These are phyloP conservation scores for Canis aureus DNA, from an alignment of 2,113 vertebrate genomes.

Conservation along the genomic window DNA sequence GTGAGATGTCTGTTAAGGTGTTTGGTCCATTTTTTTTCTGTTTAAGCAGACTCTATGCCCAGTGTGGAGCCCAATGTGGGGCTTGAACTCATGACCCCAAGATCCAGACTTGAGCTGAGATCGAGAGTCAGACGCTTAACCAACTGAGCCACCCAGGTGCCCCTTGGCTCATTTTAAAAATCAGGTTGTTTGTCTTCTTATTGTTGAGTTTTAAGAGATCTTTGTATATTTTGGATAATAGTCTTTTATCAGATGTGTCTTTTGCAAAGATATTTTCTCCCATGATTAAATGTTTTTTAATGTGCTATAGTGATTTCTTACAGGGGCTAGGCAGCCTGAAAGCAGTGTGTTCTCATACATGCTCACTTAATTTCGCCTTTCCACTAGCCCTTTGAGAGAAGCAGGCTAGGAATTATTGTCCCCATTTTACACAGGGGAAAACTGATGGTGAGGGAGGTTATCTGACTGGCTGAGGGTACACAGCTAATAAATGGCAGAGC, in stretches of 20 bases:
- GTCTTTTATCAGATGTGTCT: neutral
- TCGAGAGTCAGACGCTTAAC: neutral
- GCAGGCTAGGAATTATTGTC: neutral
- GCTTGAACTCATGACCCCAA: neutral
- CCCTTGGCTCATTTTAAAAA: neutral
- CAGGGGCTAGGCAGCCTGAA: neutral
- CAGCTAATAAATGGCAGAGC: neutral
- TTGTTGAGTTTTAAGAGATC: neutral
- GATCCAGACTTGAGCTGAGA: neutral
- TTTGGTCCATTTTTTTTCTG: neutral
- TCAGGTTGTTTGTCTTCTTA: neutral
- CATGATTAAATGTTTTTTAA: neutral
- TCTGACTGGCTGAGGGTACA: neutral
- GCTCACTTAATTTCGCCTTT: neutral
- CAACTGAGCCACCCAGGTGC: neutral
- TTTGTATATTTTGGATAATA: neutral
- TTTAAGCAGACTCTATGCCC: neutral
- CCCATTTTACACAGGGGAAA: slow-evolving; percentile 8
- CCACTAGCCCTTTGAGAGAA: neutral
- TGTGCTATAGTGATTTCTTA: neutral
- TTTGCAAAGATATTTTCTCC: neutral
- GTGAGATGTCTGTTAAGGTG: neutral
- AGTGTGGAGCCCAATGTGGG: neutral
- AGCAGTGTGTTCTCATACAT: neutral
- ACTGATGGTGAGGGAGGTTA: neutral